Base-by-base conservation (phyloP, 2,797 vertebrate genomes). In the Mus caroli region DNA sequence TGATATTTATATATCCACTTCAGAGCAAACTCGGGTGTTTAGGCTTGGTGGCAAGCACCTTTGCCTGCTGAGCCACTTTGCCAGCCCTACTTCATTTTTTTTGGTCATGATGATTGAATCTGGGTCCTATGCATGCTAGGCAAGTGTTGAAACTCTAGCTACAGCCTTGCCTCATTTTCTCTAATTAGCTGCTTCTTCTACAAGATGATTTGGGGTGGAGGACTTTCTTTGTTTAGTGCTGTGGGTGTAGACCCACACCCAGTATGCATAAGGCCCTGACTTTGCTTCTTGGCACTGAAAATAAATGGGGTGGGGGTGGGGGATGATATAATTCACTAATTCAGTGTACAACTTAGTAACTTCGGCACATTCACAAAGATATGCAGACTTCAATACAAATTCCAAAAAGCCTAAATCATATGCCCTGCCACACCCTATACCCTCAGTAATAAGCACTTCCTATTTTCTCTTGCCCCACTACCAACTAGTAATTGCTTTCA, bases 311-410 rank as follows among this genome's bases (percentile, higher is more conserved):
- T 43, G 50, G 69, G 40, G 20, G n/a, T n/a, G n/a, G n/a, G n/a
- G n/a, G n/a, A n/a, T n/a, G n/a, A 20, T 77, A 52, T 64, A 92
- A 83, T 67, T 83, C 88, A 94, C n/a, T 50, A 62, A 73, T 94
- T 91, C 22, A 90, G n/a, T 80, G 64, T 91, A 88, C 12, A 80
- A 24, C 85, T 92, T 73, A 76, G 34, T 90, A 46, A 56, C 46
- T 64, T 94, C 34, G 28, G 22, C 71, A 93, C 71, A 90, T 79
- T 67, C 56, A 77, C 54, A 79, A 77, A n/a, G 12, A 22, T 75
- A 40, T 79, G 75, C 54, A 77, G 58, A 60, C 54, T 79, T 87
- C 50, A 90, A 28, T 67, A 76, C 52, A 54, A 84, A 96, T 94
- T 71, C 75, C n/a, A 37, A 37, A 54, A 87, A 10, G 26, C 13